Evolutionary conservation across 2,797 vertebrate genomes (phyloP).

Genomic region (Sus cebifrons): DNA sequence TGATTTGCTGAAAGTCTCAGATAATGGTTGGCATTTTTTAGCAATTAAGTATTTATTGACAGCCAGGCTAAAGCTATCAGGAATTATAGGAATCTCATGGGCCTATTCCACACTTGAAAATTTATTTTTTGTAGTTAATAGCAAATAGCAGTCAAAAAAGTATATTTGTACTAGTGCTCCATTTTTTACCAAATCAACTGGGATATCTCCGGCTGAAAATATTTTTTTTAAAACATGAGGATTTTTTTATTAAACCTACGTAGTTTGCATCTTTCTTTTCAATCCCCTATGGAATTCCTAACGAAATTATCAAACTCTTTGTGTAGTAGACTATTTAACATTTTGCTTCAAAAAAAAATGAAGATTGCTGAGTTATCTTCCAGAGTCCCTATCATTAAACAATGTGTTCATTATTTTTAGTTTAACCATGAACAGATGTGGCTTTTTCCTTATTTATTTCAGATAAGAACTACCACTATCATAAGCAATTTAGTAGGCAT

Average conservation of each 20-base stretch:
- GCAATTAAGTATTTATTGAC: not conserved
- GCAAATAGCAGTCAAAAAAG: not conserved
- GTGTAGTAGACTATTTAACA: constrained; percentile 45
- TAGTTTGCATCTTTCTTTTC: not conserved
- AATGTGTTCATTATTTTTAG: constrained; percentile 65
- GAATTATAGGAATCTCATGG: not conserved
- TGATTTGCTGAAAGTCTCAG: not conserved
- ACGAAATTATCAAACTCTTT: constrained; percentile 38
- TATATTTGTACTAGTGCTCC: not conserved
- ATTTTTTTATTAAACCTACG: constrained; percentile 33
- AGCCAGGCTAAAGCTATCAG: not conserved
- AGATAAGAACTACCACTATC: constrained; percentile 30
- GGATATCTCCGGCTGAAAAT: constrained; percentile 5
- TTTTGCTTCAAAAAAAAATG: constrained; percentile 55
- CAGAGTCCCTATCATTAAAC: constrained; percentile 24
- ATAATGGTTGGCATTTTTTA: not conserved
- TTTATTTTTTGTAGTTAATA: not conserved
- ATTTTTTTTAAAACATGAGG: constrained; percentile 50
- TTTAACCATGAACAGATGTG: constrained; percentile 70
- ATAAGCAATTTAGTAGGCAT: constrained; percentile 56
- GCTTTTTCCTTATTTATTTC: constrained; percentile 67
- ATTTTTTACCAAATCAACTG: constrained; percentile 29
- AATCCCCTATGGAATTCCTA: constrained; percentile 9
- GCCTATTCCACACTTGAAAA: not conserved
- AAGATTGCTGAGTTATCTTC: constrained; percentile 53